A percentile compares a stretch with the other conserved stretches of the same genome.
Conservation (phyloP, 1,140 invertebrate genomes). For the Bombus sylvicola region DNA sequence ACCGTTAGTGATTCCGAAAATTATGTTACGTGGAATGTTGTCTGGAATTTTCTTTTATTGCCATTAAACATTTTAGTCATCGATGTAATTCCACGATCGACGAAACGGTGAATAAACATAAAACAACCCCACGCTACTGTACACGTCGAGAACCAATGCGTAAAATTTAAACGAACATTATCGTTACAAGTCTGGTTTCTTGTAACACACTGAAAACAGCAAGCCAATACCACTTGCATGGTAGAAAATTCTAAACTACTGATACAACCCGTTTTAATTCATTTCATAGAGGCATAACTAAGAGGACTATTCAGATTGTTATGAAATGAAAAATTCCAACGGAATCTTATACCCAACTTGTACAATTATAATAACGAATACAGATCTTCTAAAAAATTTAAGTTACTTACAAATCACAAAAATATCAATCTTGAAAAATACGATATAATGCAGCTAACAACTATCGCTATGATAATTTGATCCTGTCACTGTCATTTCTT, state of each 20-base stretch:
- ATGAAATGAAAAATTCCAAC: not conserved
- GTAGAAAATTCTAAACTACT: not conserved
- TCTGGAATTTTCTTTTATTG: not conserved
- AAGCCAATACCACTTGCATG: not conserved
- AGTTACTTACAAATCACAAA: too few species aligned
- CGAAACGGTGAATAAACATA: slow-evolving; percentile 15
- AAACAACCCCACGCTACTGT: slow-evolving; percentile 12
- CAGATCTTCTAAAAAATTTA: not conserved
- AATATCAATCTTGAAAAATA: too few species aligned
- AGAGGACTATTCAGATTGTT: not conserved
- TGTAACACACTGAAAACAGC: not conserved
- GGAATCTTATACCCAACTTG: not conserved
- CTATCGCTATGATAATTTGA: not conserved
- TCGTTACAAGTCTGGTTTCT: slow-evolving; percentile 6
- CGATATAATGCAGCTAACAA: not conserved
- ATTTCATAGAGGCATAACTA: not conserved
- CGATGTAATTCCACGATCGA: not conserved
- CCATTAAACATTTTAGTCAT: slow-evolving; percentile 6
- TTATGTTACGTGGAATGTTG: not conserved
- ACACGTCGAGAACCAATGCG: not conserved
- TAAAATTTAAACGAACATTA: slow-evolving; percentile 26
- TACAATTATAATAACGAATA: not conserved
- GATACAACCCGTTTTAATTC: not conserved
- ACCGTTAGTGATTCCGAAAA: not conserved
- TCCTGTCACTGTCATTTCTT: too few species aligned